Evolutionary conservation across 64 coral and sea anemone species (phyloP), one percentile per base, ranked within the genome.

Genomic region (Hydrozoanthus tunicans): DNA sequence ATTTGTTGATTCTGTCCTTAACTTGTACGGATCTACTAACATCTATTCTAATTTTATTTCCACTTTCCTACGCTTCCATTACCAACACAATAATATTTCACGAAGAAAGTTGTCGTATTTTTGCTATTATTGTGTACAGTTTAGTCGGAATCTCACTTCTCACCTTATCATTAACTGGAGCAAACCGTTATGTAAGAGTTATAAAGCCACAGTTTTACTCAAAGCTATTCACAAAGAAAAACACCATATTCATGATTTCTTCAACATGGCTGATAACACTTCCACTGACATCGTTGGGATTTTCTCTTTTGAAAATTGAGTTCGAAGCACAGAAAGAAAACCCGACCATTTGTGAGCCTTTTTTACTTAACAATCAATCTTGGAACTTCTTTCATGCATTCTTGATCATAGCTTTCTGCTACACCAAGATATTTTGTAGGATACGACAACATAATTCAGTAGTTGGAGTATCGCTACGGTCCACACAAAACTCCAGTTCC

Each of bases 171-270:
- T n/a, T 92, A 13, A 92, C 85, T 6, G 91, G 80, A 53, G 64
- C 85, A 0, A 92, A 92, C 71, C 59, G 91, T 55, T 92, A 64
- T 17, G 81, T 92, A 14, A 73, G 91, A 43, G 81, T 92, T 54
- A 69, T 82, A 3, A 92, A 82, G 64, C 79, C 80, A 51, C 5
- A 27, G 3, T 7, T 64, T 56, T 92, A 92, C 20, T n/a, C 79
- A 26, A 84, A 70, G 3, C 51, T 84, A 26, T 92, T 60, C 57
- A 80, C 78, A 6, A 80, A 23, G 17, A 80, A 61, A n/a, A 59
- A 1, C 3, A 58, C 78, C 56, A 80, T 24, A 59, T 12, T 80
- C 3, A 80, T 59, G 20, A 58, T 80, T 4, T 9, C 61, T 0
- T 59, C 27, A 0, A 10, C 78, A 12, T 80, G 78, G 78, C 20